Base-by-base conservation (phyloP, 2,888 invertebrate species). In the Lydus trimaculatus region DNA sequence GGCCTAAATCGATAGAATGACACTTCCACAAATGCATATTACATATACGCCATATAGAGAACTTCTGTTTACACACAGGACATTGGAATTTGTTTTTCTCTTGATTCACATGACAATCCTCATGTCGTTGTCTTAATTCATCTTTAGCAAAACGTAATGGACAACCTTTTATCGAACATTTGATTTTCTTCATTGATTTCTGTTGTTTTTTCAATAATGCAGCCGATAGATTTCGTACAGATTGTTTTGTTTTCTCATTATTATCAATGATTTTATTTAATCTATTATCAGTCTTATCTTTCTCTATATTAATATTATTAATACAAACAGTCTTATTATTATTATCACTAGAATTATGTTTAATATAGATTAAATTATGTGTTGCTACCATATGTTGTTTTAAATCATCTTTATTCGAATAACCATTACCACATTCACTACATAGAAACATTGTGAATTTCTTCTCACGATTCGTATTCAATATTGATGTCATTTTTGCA, bases 1-100 rank as follows among this genome's bases (percentile, higher is more conserved):
- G 79, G 72, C 90, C 91, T 63, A 89, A 84, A 79, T 90, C 88
- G 13, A 91, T 84, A 74, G 88, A 85, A 82, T 93, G 93, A 3
- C 85, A 84, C 74, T 89, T 90, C 91, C 92, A 92, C 75, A 93
- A 84, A 82, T 94, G 94, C 72, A 88, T 84, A 8, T 90, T 89
- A 76, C 92, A 90, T 6, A 87, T 85, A 23, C 89, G 86, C 94
- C 94, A 94, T 66, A 88, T 87, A 0, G 85, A 81, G 71, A 89
- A 86, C n/a, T 85, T 83, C 67, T 86, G 80, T 1, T 85, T 84
- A 72, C 90, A 91, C 62, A 87, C 83, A 4, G 79, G 84, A 76
- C 90, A 90, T 72, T 86, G 87, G 71, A 89, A 90, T 60, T 84
- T 83, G 67, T 84, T 81, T 61, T 79, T 81, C 31, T 78, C 74